Evolutionary conservation across 2,797 vertebrate species (phyloP), one percentile per base, ranked within the genome.

Genomic region (Eupleurogrammus muticus): DNA sequence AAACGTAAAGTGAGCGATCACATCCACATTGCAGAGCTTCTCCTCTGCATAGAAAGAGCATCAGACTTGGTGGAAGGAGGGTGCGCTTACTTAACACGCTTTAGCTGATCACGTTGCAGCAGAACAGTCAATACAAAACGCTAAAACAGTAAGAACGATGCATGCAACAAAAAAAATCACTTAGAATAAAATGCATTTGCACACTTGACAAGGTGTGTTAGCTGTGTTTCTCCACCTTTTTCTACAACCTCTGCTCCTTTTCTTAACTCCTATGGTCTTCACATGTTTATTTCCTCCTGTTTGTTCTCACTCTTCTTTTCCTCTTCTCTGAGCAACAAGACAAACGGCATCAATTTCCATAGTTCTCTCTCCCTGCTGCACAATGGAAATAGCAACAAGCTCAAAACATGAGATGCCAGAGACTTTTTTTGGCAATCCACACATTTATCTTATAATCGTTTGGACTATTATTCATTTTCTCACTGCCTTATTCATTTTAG

Each of bases 81-180:
- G 64, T 54, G 36, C 14, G 73, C 51, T 85, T 73, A 75, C 64
- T 77, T 82, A 79, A 85, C 80, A 50, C 42, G 70, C 79, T 82
- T 85, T 76, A 58, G 70, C 60, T 83, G 77, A 83, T 86, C 81
- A 80, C 75, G 78, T 66, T 84, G 72, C 77, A 62, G 76, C 76
- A 86, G 77, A 84, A 84, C 51, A 68, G 64, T 38, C 63, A 58
- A 78, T 59, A 71, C n/a, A 61, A 75, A 67, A 73, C 60, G 67
- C 50, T 34, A 28, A 28, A 28, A 85, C 65, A 68, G 55, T 17
- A 69, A 66, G 62, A 16, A 47, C 54, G 7, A 5, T 19, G 52
- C 34, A 44, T 42, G 63, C 32, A 36, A 5, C 23, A 61, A 75
- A 55, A 54, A 69, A 24, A 59, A 44, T 57, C 34, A 58, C 28